A percentile compares a stretch with the other conserved stretches of the same genome.
These are phyloP conservation scores for Lordiphosa mommai DNA, from an alignment of 1,140 invertebrate genomes.

Conservation along the genomic window DNA sequence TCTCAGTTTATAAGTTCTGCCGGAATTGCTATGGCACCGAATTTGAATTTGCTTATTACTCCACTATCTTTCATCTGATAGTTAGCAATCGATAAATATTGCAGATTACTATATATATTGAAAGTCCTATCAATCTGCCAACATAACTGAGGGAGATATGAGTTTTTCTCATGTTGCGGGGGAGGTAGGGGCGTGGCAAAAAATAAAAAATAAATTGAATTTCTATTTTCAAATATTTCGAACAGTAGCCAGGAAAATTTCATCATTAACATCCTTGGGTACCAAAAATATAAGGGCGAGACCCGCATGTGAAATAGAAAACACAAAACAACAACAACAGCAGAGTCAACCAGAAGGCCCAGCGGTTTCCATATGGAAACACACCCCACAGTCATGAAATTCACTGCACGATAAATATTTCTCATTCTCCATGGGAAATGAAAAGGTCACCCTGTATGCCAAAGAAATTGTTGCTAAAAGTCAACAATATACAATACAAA, in stretches of 20 bases:
- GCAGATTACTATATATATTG: too few relatives aligned
- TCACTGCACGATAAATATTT: not conserved
- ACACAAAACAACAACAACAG: not conserved
- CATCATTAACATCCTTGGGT: slow-evolving; percentile 14
- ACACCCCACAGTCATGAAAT: slow-evolving; percentile 4
- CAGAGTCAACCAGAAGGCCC: too few relatives aligned
- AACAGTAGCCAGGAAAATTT: slow-evolving; percentile 7
- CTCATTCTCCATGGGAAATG: not conserved
- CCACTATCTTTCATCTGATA: too few relatives aligned
- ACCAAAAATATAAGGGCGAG: not conserved
- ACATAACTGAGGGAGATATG: too few relatives aligned
- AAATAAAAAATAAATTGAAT: not conserved
- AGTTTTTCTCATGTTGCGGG: too few relatives aligned
- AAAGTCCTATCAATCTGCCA: too few relatives aligned
- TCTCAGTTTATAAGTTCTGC: too few relatives aligned
- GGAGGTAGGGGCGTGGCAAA: too few relatives aligned
- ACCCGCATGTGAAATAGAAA: slow-evolving; percentile 16
- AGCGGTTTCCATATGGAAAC: slow-evolving; percentile 24
- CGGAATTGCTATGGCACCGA: too few relatives aligned
- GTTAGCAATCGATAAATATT: too few relatives aligned
- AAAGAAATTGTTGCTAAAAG: slow-evolving; percentile 30
- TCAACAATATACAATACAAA: slow-evolving; percentile 7
- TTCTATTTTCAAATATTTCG: not conserved
- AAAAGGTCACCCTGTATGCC: slow-evolving; percentile 7
- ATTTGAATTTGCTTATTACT: too few relatives aligned